Base-by-base conservation (phyloP, 2,888 invertebrate species). In the Campoletis raptor region DNA sequence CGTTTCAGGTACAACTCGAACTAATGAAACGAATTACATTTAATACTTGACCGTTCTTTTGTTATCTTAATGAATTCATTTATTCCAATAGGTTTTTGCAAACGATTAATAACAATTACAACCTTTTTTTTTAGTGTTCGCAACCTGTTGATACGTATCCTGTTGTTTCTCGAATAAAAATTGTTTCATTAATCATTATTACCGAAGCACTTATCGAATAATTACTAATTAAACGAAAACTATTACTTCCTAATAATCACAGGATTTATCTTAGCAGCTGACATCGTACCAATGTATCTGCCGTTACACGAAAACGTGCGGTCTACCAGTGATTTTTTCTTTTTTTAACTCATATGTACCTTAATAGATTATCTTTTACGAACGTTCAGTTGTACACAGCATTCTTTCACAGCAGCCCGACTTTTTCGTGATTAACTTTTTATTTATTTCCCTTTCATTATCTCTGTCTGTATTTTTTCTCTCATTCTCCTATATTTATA, bases 181-280 rank as follows among this genome's bases (percentile, higher is more conserved):
- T 91, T 91, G 87, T 91, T 92, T 92, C 92, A 90, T 91, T 91
- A 92, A 85, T 90, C 37, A 85, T 89, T 2, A 87, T 85, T 89
- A 90, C 89, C 90, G 89, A 89, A 90, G 89, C 77, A 86, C 87
- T 61, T 86, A 79, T 82, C 30, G 88, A 88, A 86, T 76, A 88
- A 84, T 87, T 88, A 93, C 93, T 93, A 94, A 94, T 92, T 90
- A 89, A 91, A 90, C 91, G 90, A 91, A 86, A 92, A 91, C 89
- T 91, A 90, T 92, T 93, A 90, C 92, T 93, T 92, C 90, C 92
- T 94, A 94, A 94, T 94, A 93, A 94, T 93, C 94, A 92, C 93
- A 94, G 93, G 93, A 92, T 93, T 93, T 94, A 92, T 92, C 92
- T 92, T 93, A 95, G 94, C 94, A 93, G 94, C 92, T 91, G 93